Conservation (phyloP, 2,888 invertebrate genomes). For the Selenia dentaria region DNA sequence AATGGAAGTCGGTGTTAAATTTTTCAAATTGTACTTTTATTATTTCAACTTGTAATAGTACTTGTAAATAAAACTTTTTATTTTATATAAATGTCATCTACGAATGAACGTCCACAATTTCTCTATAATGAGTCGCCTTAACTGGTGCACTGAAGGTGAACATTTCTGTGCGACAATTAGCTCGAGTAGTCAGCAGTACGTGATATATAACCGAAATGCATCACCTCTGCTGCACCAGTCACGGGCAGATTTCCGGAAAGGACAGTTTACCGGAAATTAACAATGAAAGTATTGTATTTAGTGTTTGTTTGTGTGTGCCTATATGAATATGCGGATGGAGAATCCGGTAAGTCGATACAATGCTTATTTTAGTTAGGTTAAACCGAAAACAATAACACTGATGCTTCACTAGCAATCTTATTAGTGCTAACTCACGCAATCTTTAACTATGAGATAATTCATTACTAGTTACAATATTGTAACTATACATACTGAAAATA, state of each 20-base stretch:
- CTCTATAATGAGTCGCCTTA: background rate
- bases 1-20: no score
- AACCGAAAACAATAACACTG: no score
- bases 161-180: background rate
- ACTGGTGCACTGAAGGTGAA: background rate
- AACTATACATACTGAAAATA: no score
- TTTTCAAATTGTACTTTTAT: no score
- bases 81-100: background rate
- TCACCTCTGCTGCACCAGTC: constrained; percentile 15
- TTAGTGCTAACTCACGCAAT: no score
- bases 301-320: constrained; percentile 27
- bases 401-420: no score
- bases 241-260: constrained; percentile 8
- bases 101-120: background rate
- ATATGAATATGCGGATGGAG: constrained; percentile 18
- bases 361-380: no score
- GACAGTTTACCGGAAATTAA: constrained; percentile 12
- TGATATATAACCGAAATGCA: constrained; percentile 27
- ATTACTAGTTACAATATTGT: no score
- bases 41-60: no score
- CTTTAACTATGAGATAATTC: no score
- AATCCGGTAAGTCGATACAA: constrained; percentile 20
- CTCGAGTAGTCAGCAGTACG: constrained; percentile 11
- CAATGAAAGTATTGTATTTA: constrained; percentile 28
- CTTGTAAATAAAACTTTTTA: no score